Evolutionary conservation across 1,140 invertebrate species (phyloP), one percentile per base, ranked within the genome.

Genomic region (Harpegnathos saltator): DNA sequence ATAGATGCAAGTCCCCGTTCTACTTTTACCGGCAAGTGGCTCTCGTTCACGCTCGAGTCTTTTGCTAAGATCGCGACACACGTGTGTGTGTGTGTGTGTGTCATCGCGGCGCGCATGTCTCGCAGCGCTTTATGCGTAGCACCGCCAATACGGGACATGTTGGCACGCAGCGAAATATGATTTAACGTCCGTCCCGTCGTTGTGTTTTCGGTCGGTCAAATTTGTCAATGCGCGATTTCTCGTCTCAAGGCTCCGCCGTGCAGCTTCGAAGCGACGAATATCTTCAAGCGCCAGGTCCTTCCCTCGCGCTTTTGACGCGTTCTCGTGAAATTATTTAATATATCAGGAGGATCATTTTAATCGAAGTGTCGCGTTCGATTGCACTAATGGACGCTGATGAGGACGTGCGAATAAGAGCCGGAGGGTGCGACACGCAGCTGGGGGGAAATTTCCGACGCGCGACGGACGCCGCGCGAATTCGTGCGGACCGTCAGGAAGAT

Each of bases 401-500:
- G 26, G 12, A 61, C 24, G 44, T 68, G 52, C 9, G 62, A 50
- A 69, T 77, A 56, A 44, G 7, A 44, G 9, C 11, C 38, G 38
- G 52, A 48, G 19, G 52, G 12, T 59, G 15, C 50, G 22, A 26
- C 11, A 17, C n/a, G 48, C 26, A 38, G 11, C 59, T 50, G 50
- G 54, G 52, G n/a, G 52, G 63, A 74, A 50, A 52, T 66, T 26
- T 38, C 5, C 33, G 9, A 62, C 17, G 48, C 44, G 68, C 74
- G 50, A 54, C 5, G 63, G 54, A 44, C 26, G 22, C 24, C 38
- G 38, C 62, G 63, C 15, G 62, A 83, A 75, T 62, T 73, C 56
- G 71, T 33, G 58, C n/a, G 77, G 58, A 38, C 56, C 61, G 66
- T 77, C 83, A 71, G 52, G 71, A 85, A 73, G 83, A 66, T 29